Evolutionary conservation across 2,113 vertebrate species (phyloP).

Genomic region (Drymodes brunneopygia): DNA sequence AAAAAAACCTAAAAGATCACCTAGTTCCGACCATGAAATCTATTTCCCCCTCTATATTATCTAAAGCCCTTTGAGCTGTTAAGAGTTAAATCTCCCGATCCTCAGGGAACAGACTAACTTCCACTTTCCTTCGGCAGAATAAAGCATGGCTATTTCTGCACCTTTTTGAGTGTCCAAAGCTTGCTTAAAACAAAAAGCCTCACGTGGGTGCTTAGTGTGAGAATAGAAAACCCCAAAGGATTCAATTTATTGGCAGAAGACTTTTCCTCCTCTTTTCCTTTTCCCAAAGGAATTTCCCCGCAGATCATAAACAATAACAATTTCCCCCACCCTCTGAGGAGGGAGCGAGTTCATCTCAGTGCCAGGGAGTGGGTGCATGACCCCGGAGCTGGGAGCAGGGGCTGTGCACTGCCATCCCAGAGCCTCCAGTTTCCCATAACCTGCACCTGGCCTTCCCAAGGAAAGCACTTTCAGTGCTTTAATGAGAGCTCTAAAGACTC

Average conservation of each 20-base stretch:
- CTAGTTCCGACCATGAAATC: background rate
- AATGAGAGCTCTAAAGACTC: background rate
- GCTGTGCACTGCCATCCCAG: background rate
- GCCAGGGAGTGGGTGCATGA: background rate
- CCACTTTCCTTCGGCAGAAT: background rate
- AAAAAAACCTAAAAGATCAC: background rate
- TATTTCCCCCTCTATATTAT: accelerated
- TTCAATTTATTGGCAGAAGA: background rate
- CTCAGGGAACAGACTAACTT: background rate
- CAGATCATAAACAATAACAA: background rate
- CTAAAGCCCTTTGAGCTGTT: background rate
- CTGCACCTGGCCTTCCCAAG: background rate
- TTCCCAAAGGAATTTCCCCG: background rate
- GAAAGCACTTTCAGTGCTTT: background rate
- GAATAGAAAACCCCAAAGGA: background rate
- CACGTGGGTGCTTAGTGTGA: background rate
- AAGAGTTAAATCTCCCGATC: background rate
- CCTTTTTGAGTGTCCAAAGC: background rate
- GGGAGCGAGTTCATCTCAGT: background rate
- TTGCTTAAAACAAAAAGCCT: background rate
- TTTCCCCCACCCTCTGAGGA: accelerated
- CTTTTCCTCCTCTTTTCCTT: background rate
- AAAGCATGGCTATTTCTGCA: background rate
- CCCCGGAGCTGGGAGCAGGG: accelerated
- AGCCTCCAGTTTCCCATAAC: background rate